These are phyloP conservation scores for Subacronicta megacephala DNA, from an alignment of 2,888 invertebrate species.

Conservation along the genomic window DNA sequence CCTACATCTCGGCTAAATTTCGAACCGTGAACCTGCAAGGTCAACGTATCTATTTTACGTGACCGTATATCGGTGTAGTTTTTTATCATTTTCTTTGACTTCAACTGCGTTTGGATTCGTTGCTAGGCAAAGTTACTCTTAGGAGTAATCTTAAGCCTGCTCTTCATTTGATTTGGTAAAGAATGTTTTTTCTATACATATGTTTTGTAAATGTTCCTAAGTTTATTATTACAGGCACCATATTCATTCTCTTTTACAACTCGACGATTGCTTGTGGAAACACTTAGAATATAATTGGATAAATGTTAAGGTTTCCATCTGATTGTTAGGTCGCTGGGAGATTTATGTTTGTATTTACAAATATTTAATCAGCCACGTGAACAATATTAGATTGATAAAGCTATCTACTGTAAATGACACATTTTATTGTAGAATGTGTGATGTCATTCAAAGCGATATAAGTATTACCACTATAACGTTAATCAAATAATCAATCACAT, in stretches of 20 bases:
- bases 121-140: conserved; percentile 11
- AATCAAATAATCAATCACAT: not conserved
- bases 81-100: conserved; percentile 10
- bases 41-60: conserved; percentile 47
- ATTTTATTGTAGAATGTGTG: conserved; percentile 22
- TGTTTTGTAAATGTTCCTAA: conserved; percentile 8
- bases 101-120: conserved; percentile 15
- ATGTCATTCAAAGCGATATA: conserved; percentile 17
- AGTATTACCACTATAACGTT: not conserved
- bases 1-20: conserved; percentile 61
- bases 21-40: conserved; percentile 49
- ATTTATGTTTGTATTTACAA: conserved; percentile 12
- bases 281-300: conserved; percentile 4
- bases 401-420: conserved; percentile 26
- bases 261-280: no score
- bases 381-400: conserved; percentile 13
- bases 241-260: conserved; percentile 8
- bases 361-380: conserved; percentile 22
- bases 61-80: conserved; percentile 30
- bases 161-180: conserved; percentile 12
- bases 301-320: conserved; percentile 1
- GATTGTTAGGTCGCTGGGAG: conserved; percentile 1
- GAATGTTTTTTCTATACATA: not conserved
- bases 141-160: conserved; percentile 5
- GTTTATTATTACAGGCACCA: conserved; percentile 8